Conservation (phyloP, 2,113 vertebrate genomes). For the Trogon surrucura region DNA sequence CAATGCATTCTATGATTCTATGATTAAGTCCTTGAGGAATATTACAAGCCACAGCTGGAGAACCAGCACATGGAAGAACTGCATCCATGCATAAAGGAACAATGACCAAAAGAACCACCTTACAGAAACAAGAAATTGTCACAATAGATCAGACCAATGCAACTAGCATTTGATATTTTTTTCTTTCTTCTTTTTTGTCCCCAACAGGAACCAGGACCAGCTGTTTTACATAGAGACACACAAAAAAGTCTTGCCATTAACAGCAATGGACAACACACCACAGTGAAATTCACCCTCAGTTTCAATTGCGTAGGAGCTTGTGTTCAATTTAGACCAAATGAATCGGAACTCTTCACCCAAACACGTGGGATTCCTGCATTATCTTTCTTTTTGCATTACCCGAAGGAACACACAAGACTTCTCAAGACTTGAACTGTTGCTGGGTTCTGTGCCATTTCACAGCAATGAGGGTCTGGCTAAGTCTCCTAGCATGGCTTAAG, state of each 20-base stretch:
- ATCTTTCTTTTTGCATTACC: background rate
- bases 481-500: background rate
- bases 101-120: background rate
- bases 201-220: background rate
- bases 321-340: background rate
- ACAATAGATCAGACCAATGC: background rate
- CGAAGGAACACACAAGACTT: background rate
- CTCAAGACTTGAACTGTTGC: background rate
- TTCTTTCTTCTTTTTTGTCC: too few relatives aligned
- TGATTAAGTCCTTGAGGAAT: background rate
- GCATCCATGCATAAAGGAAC: background rate
- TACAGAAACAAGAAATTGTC: background rate
- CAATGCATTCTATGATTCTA: too few relatives aligned
- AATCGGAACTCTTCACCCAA: background rate
- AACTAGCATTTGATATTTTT: background rate
- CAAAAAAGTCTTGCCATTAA: background rate
- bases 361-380: background rate
- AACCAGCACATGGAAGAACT: rapidly evolving
- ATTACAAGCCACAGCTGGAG: background rate
- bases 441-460: background rate
- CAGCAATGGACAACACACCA: background rate
- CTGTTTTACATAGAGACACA: background rate
- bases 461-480: background rate
- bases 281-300: background rate
- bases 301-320: background rate